phyloP scores from a whole-genome alignment of 1,140 invertebrate genomes.

The Heliconius eleuchia region DNA sequence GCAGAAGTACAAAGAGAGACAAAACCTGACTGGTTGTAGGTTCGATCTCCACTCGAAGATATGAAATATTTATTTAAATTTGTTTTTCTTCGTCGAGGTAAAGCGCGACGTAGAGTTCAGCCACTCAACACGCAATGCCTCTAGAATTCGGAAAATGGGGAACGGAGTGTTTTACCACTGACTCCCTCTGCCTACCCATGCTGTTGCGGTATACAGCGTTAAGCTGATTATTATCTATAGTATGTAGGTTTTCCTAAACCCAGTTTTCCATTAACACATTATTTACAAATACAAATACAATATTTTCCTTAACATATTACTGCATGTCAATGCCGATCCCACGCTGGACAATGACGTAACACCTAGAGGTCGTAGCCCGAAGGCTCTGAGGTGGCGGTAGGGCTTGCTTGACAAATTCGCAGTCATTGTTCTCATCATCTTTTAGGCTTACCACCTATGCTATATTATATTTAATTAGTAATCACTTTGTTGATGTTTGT shows the following conservation, averaged over 20 bases:
- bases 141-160: too few species aligned
- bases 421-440: slow-evolving; percentile 10
- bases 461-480: not conserved
- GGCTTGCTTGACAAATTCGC: slow-evolving; percentile 15
- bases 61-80: too few species aligned
- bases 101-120: too few species aligned
- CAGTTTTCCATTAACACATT: not conserved
- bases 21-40: too few species aligned
- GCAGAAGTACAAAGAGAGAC: too few species aligned
- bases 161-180: too few species aligned
- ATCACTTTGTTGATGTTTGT: not conserved
- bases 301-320: slow-evolving; percentile 28
- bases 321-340: slow-evolving; percentile 49
- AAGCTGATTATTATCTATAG: too few species aligned
- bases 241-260: not conserved
- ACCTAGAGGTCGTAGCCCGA: slow-evolving; percentile 39
- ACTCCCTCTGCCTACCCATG: too few species aligned
- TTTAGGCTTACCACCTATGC: not conserved
- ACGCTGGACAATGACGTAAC: slow-evolving; percentile 47
- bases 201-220: too few species aligned
- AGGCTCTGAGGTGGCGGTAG: slow-evolving; percentile 21
- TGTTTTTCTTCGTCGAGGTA: too few species aligned
- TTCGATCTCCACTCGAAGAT: too few species aligned
- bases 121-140: too few species aligned
- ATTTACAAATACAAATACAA: slow-evolving; percentile 3